These are phyloP conservation scores for Malurus elegans DNA, from an alignment of 2,113 vertebrate genomes.

Conservation along the genomic window DNA sequence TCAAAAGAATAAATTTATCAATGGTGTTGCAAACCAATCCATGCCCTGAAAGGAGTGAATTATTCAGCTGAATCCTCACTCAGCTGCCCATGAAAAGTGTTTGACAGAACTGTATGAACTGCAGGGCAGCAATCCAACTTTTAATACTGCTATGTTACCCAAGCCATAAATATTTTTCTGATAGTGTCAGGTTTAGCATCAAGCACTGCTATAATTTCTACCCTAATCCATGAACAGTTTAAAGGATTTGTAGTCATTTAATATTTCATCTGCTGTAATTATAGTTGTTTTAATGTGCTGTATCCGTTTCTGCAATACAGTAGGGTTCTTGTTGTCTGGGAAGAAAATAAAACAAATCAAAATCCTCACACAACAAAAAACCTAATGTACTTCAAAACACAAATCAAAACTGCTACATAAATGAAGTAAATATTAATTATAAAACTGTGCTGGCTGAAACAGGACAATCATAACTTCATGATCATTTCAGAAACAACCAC, in stretches of 20 bases:
- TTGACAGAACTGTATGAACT: background rate
- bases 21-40: background rate
- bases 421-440: slow-evolving; percentile 60
- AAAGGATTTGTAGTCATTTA: background rate
- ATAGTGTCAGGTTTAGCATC: background rate
- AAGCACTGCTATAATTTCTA: background rate
- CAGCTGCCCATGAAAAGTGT: background rate
- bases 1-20: background rate
- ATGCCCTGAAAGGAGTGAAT: background rate
- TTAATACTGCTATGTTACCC: background rate
- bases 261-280: background rate
- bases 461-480: slow-evolving; percentile 51
- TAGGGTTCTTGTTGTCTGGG: background rate
- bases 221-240: slow-evolving; percentile 16
- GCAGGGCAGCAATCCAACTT: slow-evolving; percentile 30
- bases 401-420: slow-evolving; percentile 47
- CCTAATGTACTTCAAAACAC: background rate
- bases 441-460: slow-evolving; percentile 39
- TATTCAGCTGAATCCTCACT: background rate
- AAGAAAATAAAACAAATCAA: background rate
- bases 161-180: slow-evolving; percentile 30
- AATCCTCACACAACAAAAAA: background rate
- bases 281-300: background rate
- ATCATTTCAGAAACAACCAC: slow-evolving; percentile 56
- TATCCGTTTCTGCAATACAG: background rate